Evolutionary conservation across 2,888 invertebrate genomes (phyloP).

Genomic region (Cancer borealis): DNA sequence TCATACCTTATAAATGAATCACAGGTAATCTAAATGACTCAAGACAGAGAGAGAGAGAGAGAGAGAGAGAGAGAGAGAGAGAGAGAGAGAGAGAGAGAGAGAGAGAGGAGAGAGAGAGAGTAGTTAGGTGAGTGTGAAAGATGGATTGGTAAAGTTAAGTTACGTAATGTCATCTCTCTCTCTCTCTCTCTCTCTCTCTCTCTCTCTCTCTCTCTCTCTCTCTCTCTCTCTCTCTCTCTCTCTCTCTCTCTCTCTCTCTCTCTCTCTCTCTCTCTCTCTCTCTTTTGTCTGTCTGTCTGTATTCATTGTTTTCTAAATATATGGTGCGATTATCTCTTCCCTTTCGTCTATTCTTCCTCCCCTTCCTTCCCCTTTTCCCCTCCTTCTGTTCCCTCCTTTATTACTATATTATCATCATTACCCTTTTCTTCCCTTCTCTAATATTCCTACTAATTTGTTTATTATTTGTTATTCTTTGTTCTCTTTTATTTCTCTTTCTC

Average conservation of each 20-base stretch:
- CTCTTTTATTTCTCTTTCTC: not conserved
- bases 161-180: not conserved
- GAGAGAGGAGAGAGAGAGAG: no score
- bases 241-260: conserved; percentile 36
- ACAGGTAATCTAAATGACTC: no score
- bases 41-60: no score
- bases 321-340: not conserved
- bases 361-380: not conserved
- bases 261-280: not conserved
- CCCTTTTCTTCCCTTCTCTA: not conserved
- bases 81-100: no score
- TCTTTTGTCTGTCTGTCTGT: not conserved
- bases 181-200: not conserved
- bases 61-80: no score
- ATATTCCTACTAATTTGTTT: no score
- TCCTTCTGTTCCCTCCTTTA: not conserved
- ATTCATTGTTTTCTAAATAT: not conserved
- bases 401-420: not conserved
- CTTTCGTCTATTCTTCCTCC: not conserved
- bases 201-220: conserved; percentile 9
- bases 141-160: not conserved
- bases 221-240: conserved; percentile 42
- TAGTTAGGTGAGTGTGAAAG: no score
- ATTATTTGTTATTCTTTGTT: no score
- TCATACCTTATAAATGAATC: no score